phyloP scores from a whole-genome alignment of 1,140 invertebrate species.

The Drosophila punjabiensis region DNA sequence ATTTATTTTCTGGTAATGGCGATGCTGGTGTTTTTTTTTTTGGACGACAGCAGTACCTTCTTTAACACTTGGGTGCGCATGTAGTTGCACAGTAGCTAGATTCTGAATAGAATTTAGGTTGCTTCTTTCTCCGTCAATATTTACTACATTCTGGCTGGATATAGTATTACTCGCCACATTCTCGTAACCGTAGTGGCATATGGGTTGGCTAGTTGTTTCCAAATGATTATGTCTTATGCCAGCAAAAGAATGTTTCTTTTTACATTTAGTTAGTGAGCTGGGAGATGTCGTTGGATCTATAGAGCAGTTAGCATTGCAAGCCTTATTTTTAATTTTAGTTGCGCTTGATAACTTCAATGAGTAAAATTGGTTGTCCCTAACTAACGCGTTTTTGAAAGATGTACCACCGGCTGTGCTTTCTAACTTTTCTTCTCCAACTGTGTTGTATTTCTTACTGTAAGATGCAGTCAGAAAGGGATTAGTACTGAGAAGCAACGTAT shows the following conservation, averaged over 20 bases:
- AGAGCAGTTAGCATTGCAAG: constrained; percentile 46
- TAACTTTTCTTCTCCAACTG: constrained; percentile 39
- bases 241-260: constrained; percentile 79
- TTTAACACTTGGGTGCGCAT: constrained; percentile 46
- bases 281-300: constrained; percentile 22
- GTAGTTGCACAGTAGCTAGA: constrained; percentile 66
- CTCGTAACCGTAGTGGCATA: constrained; percentile 82
- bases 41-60: constrained; percentile 33
- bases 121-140: constrained; percentile 30
- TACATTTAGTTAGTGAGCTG: constrained; percentile 57
- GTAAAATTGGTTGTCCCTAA: constrained; percentile 80
- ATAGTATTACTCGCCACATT: constrained; percentile 86
- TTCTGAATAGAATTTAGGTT: constrained; percentile 32
- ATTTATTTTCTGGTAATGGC: constrained; percentile 77
- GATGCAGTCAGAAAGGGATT: constrained; percentile 73
- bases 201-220: constrained; percentile 57
- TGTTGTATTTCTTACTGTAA: constrained; percentile 74
- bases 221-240: constrained; percentile 77
- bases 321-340: constrained; percentile 47
- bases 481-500: constrained; percentile 51
- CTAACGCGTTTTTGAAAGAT: constrained; percentile 32
- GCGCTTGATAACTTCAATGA: constrained; percentile 70
- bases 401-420: constrained; percentile 48
- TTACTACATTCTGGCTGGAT: constrained; percentile 31
- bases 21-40: constrained; percentile 82